phyloP scores from a whole-genome alignment of 2,888 invertebrate species.

The Drosophila borealis region DNA sequence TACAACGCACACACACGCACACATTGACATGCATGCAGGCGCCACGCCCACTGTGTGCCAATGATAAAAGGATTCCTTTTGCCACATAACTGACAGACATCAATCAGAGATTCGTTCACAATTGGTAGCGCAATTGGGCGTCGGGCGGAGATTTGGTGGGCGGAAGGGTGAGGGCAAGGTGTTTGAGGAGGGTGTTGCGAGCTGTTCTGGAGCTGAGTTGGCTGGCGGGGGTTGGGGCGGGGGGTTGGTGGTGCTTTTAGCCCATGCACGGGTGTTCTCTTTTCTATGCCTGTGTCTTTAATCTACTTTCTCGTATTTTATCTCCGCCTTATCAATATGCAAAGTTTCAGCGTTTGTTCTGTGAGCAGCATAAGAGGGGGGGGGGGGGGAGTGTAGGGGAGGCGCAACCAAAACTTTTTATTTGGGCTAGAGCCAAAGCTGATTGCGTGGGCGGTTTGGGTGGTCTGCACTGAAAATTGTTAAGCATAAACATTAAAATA shows the following conservation, averaged over 20 bases:
- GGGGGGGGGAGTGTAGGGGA: neutral
- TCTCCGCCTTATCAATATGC: slow-evolving; percentile 77
- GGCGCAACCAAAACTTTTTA: slow-evolving; percentile 44
- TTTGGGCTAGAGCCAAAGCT: slow-evolving; percentile 43
- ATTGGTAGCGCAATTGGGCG: slow-evolving; percentile 20
- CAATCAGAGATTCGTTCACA: slow-evolving; percentile 65
- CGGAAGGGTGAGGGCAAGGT: neutral
- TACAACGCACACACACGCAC: slow-evolving; percentile 49
- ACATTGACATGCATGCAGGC: slow-evolving; percentile 1
- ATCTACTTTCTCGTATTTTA: slow-evolving; percentile 66
- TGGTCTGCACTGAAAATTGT: slow-evolving; percentile 68
- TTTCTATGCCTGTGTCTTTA: slow-evolving; percentile 46
- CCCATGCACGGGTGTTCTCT: neutral
- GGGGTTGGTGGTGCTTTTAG: neutral
- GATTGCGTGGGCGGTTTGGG: slow-evolving; percentile 45
- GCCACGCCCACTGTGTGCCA: slow-evolving; percentile 38
- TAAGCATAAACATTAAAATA: slow-evolving; percentile 81
- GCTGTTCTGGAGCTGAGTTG: neutral
- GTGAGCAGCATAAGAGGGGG: neutral
- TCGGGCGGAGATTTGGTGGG: neutral
- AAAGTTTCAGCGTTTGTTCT: slow-evolving; percentile 50
- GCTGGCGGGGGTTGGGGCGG: no score
- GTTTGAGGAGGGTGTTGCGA: neutral
- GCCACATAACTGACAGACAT: slow-evolving; percentile 68
- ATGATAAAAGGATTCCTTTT: slow-evolving; percentile 71